Base-by-base conservation (phyloP, 2,113 vertebrate species). In the Petromus typicus region DNA sequence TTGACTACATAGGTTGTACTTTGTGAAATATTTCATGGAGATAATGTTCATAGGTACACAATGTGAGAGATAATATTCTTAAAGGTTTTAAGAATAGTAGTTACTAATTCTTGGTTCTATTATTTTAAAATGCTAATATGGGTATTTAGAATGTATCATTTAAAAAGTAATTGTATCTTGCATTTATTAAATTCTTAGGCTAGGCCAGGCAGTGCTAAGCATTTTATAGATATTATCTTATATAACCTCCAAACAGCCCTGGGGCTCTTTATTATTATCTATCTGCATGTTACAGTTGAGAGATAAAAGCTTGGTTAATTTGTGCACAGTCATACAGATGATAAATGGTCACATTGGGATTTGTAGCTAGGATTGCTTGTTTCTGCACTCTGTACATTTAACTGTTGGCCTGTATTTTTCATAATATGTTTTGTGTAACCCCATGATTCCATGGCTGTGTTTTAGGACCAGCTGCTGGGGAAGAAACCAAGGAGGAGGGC, bases 121-220 rank as follows among this genome's bases (percentile, higher is more conserved):
- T 90, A 57, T 92, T 93, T 80, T 56, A 89, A 94, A 81, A 92
- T 1, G 64, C 57, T 54, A 92, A 83, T 89, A 84, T 85, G 32
- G 54, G 94, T 94, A 61, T 91, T 92, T 71, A 91, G 51, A 83
- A 89, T 89, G 27, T 95, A 43, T 40, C 67, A 56, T 89, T 91
- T 93, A 83, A 79, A 71, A 82, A 87, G 82, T 80, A 89, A 75
- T 88, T 43, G 40, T 90, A 91, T 59, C 82, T 93, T 89, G 91
- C 59, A 76, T 63, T 91, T 89, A 92, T 48, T 94, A 56, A 82
- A 93, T 93, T 96, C 67, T 90, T 96, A 84, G 69, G 91, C 69
- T 82, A 95, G 48, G 45, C 9, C 16, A 85, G 45, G 71, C 63
- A 93, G 48, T 78, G 30, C 76, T 93, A 95, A 90, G 43, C 57